Evolutionary conservation across 2,113 vertebrate species (phyloP).

Genomic region (Podarcis raffonei): DNA sequence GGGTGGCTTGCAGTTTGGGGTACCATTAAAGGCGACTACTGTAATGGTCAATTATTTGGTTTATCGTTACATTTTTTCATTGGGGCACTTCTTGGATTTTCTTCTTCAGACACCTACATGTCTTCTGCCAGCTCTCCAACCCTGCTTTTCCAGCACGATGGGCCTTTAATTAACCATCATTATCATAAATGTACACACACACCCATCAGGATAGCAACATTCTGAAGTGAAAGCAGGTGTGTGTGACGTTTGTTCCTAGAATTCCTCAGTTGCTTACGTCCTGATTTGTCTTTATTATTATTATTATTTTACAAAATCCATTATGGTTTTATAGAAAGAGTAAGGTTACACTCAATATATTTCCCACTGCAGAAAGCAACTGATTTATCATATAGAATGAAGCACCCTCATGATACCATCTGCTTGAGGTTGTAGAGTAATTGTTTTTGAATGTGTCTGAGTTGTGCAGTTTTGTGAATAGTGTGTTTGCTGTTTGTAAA

Average conservation of each 20-base stretch:
- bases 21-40: neutral
- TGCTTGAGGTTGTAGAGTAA: slow-evolving; percentile 27
- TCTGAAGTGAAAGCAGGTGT: neutral
- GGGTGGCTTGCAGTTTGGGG: neutral
- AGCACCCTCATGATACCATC: slow-evolving; percentile 14
- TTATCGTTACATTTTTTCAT: neutral
- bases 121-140: neutral
- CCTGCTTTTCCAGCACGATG: neutral
- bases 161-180: neutral
- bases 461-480: slow-evolving; percentile 10
- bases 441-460: slow-evolving; percentile 18
- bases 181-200: too few species aligned
- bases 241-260: neutral
- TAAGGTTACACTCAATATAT: neutral
- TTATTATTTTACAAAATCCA: slow-evolving; percentile 5
- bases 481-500: neutral
- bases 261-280: neutral
- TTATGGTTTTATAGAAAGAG: slow-evolving; percentile 33
- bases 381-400: slow-evolving; percentile 27
- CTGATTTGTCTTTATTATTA: slow-evolving; percentile 18
- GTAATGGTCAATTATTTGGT: neutral
- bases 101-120: neutral
- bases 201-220: neutral
- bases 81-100: neutral
- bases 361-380: slow-evolving; percentile 4